Evolutionary conservation across 2,797 vertebrate species (phyloP).

Genomic region (Darevskia nairensis): DNA sequence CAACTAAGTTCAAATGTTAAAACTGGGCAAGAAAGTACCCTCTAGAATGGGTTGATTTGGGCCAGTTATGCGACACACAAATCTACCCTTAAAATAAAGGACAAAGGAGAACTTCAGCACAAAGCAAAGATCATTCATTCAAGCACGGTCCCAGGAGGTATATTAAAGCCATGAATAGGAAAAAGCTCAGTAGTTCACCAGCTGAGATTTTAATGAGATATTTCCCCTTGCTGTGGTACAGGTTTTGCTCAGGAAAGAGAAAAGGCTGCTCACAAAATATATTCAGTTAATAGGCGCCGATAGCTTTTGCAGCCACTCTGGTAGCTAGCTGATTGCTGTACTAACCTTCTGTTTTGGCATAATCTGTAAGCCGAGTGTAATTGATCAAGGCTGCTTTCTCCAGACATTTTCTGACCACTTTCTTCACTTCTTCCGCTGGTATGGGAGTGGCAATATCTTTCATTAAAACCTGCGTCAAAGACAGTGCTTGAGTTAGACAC

Average conservation of each 20-base stretch:
- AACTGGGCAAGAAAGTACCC: conserved; percentile 4
- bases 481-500: conserved; percentile 43
- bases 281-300: conserved; percentile 78
- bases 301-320: conserved; percentile 76
- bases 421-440: conserved; percentile 93
- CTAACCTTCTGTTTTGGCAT: conserved; percentile 93
- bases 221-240: conserved; percentile 80
- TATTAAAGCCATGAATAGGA: conserved; percentile 87
- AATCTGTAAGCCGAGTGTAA: conserved; percentile 95
- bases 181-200: conserved; percentile 84
- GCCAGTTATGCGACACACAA: conserved; percentile 11
- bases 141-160: conserved; percentile 83
- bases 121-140: conserved; percentile 78
- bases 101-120: conserved; percentile 80
- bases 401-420: conserved; percentile 91
- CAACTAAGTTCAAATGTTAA: conserved; percentile 20
- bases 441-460: conserved; percentile 95
- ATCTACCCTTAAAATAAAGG: conserved; percentile 76
- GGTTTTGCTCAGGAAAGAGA: conserved; percentile 77
- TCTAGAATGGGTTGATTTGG: conserved; percentile 21
- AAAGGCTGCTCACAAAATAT: conserved; percentile 75
- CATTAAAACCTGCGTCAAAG: conserved; percentile 89
- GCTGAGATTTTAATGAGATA: conserved; percentile 88
- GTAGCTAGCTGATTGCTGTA: conserved; percentile 74
- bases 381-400: conserved; percentile 94